phyloP scores from a whole-genome alignment of 2,888 invertebrate species.

The Xestia xanthographa region DNA sequence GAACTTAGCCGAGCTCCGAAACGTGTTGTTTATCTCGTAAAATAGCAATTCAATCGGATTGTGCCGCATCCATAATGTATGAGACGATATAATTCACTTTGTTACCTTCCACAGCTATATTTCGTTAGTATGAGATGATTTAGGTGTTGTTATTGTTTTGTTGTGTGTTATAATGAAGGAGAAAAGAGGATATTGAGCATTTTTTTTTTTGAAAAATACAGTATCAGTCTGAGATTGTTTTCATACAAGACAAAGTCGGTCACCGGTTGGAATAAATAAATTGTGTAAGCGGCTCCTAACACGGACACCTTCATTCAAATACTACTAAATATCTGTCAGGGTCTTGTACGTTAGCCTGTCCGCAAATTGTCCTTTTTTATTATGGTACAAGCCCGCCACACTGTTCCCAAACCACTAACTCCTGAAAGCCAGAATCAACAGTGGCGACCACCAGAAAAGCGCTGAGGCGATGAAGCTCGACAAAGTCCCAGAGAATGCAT shows the following conservation, averaged over 20 bases:
- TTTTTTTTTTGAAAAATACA: not conserved
- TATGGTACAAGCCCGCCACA: too few species aligned
- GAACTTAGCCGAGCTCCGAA: conserved; percentile 16
- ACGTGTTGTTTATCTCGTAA: conserved; percentile 60
- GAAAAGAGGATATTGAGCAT: not conserved
- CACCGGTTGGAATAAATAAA: not conserved
- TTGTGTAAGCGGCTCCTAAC: not conserved
- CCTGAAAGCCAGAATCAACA: too few species aligned
- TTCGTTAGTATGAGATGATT: conserved; percentile 19
- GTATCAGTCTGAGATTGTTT: not conserved
- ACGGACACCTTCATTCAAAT: not conserved
- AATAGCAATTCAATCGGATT: conserved; percentile 61
- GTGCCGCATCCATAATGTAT: conserved; percentile 62
- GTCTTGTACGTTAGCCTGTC: too few species aligned
- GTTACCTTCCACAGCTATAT: conserved; percentile 30
- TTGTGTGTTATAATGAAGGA: conserved; percentile 4
- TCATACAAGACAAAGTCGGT: not conserved
- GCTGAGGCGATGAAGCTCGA: too few species aligned
- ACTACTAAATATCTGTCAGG: too few species aligned
- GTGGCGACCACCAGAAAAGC: too few species aligned
- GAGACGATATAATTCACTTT: conserved; percentile 58
- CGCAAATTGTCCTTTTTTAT: too few species aligned
- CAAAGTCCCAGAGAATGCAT: too few species aligned
- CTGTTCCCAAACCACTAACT: too few species aligned
- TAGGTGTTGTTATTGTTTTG: conserved; percentile 32